Percentiles rank a stretch among this genome's conserved stretches.
phyloP scores from a whole-genome alignment of 2,797 vertebrate genomes.

The Mycteria americana region DNA sequence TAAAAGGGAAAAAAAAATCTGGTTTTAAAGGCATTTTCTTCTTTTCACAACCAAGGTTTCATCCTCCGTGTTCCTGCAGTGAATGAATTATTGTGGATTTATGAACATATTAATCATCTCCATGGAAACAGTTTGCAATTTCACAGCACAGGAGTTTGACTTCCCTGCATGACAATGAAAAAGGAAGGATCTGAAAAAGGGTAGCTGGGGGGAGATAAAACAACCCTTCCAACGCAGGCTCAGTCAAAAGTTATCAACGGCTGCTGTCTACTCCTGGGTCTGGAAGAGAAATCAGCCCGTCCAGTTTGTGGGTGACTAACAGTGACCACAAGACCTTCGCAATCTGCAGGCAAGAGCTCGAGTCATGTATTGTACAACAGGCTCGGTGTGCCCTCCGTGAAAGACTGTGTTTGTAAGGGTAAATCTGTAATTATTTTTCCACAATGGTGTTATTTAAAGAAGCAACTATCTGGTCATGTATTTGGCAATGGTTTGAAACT shows the following conservation, averaged over 20 bases:
- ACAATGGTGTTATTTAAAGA: not conserved
- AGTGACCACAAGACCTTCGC: not conserved
- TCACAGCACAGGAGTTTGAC: conserved; percentile 1
- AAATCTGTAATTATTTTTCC: not conserved
- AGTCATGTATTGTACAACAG: not conserved
- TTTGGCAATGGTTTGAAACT: not conserved
- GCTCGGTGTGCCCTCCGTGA: not conserved
- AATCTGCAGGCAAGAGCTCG: not conserved
- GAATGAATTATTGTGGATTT: conserved; percentile 51
- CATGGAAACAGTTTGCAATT: conserved; percentile 55
- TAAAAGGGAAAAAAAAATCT: not conserved
- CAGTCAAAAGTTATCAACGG: not conserved
- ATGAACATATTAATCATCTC: conserved; percentile 62
- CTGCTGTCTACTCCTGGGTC: not conserved
- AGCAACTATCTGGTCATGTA: not conserved
- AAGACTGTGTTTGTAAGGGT: not conserved
- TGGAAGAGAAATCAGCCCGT: not conserved
- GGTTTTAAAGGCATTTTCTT: not conserved
- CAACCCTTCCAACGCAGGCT: not conserved
- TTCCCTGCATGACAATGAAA: not conserved
- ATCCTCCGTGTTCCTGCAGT: not conserved
- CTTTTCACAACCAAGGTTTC: not conserved
- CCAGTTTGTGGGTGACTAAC: not conserved
- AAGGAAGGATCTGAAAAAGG: not conserved
- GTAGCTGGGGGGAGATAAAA: not conserved